Evolutionary conservation across 1,140 invertebrate species (phyloP).

Genomic region (Macrobrachium rosenbergii): DNA sequence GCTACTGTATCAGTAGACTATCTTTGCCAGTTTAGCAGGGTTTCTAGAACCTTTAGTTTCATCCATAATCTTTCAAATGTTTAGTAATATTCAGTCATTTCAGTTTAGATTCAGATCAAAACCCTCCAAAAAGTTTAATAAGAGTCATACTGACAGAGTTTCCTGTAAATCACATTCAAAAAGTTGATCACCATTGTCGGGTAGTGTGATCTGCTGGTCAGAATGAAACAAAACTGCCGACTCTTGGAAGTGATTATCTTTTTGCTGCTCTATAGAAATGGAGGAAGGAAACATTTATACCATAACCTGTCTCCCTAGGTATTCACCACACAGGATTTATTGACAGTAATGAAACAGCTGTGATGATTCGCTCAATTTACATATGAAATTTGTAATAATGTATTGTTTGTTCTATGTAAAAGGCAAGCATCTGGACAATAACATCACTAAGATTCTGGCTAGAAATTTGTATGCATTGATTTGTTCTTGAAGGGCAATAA

Average conservation of each 20-base stretch:
- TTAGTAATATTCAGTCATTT: no score
- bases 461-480: slow-evolving; percentile 21
- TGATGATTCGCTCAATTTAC: slow-evolving; percentile 59
- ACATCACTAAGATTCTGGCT: slow-evolving; percentile 17
- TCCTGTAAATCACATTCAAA: slow-evolving; percentile 26
- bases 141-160: slow-evolving; percentile 14
- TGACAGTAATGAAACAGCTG: slow-evolving; percentile 40
- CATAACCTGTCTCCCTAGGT: background rate
- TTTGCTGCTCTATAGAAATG: slow-evolving; percentile 12
- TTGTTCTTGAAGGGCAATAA: slow-evolving; percentile 22
- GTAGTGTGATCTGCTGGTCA: slow-evolving; percentile 63
- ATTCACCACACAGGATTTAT: slow-evolving; percentile 13
- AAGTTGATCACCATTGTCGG: slow-evolving; percentile 27
- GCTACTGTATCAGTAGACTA: slow-evolving; percentile 59
- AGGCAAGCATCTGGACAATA: background rate
- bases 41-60: slow-evolving; percentile 63
- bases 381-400: slow-evolving; percentile 32
- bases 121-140: slow-evolving; percentile 36
- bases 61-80: slow-evolving; percentile 58
- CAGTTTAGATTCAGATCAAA: slow-evolving; percentile 37
- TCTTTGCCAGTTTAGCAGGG: slow-evolving; percentile 61
- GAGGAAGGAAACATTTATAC: background rate
- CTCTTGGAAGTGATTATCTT: slow-evolving; percentile 30
- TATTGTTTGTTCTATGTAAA: slow-evolving; percentile 21
- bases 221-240: slow-evolving; percentile 47